Evolutionary conservation across 2,888 invertebrate genomes (phyloP).

Genomic region (Pantelozetes paolii): DNA sequence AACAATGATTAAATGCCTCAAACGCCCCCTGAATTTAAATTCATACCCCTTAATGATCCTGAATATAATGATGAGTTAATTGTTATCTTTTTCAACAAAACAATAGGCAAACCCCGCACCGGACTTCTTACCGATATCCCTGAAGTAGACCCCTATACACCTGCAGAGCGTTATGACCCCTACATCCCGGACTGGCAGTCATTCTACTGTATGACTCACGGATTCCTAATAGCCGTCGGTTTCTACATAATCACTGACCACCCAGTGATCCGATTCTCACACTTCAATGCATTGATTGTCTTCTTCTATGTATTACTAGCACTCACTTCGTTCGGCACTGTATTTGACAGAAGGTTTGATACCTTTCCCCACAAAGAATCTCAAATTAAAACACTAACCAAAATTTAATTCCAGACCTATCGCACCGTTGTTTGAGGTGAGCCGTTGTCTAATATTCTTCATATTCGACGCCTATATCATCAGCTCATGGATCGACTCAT

Average conservation of each 20-base stretch:
- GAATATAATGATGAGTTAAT: too few relatives aligned
- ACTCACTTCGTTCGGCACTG: conserved; percentile 37
- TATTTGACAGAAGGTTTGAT: conserved; percentile 38
- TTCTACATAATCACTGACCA: conserved; percentile 40
- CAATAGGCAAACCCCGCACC: conserved; percentile 58
- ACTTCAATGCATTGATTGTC: background rate
- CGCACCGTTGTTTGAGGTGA: conserved; percentile 38
- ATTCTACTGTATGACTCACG: conserved; percentile 16
- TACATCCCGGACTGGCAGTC: conserved; percentile 29
- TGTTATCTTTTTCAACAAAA: too few relatives aligned
- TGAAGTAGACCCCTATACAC: conserved; percentile 2
- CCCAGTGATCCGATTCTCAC: conserved; percentile 34
- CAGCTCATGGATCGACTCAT: conserved; percentile 33
- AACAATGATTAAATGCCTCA: too few relatives aligned
- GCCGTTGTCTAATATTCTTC: conserved; percentile 40
- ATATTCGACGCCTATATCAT: conserved; percentile 38
- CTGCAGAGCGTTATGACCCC: conserved; percentile 20
- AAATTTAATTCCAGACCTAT: conserved; percentile 28
- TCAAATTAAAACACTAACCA: too few relatives aligned
- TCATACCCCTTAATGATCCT: conserved; percentile 67
- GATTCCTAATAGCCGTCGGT: conserved; percentile 22
- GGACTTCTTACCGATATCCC: conserved; percentile 32
- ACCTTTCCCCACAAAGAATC: background rate
- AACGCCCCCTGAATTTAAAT: too few relatives aligned
- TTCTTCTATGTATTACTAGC: conserved; percentile 34